Evolutionary conservation across 1,140 invertebrate genomes (phyloP).

Genomic region (Muscidifurax raptorellus): DNA sequence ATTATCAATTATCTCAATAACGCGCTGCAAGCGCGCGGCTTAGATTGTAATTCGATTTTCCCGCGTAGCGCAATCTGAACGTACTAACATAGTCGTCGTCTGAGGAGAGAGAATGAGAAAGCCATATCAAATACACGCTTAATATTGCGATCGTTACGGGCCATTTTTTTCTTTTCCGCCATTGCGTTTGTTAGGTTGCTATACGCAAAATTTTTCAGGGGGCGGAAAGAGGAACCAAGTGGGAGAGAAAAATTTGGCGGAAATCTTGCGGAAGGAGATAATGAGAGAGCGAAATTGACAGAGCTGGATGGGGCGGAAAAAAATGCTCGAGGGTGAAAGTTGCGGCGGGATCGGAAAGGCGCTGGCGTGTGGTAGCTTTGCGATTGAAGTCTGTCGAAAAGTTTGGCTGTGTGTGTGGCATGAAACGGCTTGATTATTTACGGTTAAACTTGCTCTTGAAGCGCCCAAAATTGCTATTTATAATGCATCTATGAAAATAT

Average conservation of each 20-base stretch:
- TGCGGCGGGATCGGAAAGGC: not conserved
- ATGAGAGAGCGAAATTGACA: conserved; percentile 10
- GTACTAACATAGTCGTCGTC: not conserved
- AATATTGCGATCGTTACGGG: conserved; percentile 52
- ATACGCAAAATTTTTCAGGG: not conserved
- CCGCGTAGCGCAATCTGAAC: conserved; percentile 41
- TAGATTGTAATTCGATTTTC: conserved; percentile 64
- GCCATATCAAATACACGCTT: no score
- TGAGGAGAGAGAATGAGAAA: no score
- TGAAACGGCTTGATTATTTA: not conserved
- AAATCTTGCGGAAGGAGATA: conserved; percentile 31
- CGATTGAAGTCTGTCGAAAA: not conserved
- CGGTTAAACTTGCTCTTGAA: not conserved
- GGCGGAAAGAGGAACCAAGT: not conserved
- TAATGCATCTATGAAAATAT: no score
- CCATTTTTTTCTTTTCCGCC: not conserved
- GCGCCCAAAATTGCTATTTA: no score
- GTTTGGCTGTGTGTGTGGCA: not conserved
- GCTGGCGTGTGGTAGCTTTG: not conserved
- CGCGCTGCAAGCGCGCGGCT: conserved; percentile 50
- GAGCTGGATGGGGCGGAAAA: not conserved
- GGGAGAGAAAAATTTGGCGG: conserved; percentile 14
- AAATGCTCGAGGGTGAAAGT: conserved; percentile 8
- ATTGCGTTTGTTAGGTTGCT: not conserved
- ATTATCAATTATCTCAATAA: conserved; percentile 70